Evolutionary conservation across 2,113 vertebrate species (phyloP).

Genomic region (Poeciliopsis prolifica): DNA sequence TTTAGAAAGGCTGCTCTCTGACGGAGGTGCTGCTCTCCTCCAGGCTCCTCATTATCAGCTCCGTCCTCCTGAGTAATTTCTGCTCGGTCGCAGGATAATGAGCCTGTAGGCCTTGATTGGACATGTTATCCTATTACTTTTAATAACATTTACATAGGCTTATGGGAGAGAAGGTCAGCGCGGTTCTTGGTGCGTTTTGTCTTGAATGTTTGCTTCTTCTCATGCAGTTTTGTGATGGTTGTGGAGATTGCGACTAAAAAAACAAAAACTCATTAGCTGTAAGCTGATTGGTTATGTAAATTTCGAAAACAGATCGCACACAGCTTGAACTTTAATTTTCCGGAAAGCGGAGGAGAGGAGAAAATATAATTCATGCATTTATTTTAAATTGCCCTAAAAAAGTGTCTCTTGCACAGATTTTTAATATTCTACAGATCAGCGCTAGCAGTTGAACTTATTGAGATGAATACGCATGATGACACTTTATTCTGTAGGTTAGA

Average conservation of each 20-base stretch:
- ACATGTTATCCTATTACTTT: slow-evolving; percentile 66
- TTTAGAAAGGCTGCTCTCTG: background rate
- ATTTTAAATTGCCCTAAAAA: background rate
- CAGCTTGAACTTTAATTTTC: background rate
- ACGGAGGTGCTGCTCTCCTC: slow-evolving; percentile 52
- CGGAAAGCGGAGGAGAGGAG: background rate
- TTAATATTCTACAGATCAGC: slow-evolving; percentile 31
- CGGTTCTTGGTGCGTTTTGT: slow-evolving; percentile 2
- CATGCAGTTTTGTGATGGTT: background rate
- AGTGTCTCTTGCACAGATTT: background rate
- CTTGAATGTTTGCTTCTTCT: background rate
- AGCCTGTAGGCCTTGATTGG: slow-evolving; percentile 62
- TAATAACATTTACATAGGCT: slow-evolving; percentile 65
- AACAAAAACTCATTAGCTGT: slow-evolving; percentile 35
- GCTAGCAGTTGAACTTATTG: slow-evolving; percentile 37
- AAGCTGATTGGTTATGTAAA: background rate
- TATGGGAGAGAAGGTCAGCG: slow-evolving; percentile 17
- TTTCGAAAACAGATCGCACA: background rate
- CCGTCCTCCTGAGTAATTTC: slow-evolving; percentile 67
- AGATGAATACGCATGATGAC: slow-evolving; percentile 46
- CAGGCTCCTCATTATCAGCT: slow-evolving; percentile 67
- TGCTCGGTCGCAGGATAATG: slow-evolving; percentile 66
- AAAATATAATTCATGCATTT: background rate
- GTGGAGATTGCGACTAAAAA: slow-evolving; percentile 14
- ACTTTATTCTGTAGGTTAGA: slow-evolving; percentile 30